A percentile compares a stretch with the other conserved stretches of the same genome.
phyloP scores from a whole-genome alignment of 1,140 invertebrate species.

The Neodiprion pinetum region DNA sequence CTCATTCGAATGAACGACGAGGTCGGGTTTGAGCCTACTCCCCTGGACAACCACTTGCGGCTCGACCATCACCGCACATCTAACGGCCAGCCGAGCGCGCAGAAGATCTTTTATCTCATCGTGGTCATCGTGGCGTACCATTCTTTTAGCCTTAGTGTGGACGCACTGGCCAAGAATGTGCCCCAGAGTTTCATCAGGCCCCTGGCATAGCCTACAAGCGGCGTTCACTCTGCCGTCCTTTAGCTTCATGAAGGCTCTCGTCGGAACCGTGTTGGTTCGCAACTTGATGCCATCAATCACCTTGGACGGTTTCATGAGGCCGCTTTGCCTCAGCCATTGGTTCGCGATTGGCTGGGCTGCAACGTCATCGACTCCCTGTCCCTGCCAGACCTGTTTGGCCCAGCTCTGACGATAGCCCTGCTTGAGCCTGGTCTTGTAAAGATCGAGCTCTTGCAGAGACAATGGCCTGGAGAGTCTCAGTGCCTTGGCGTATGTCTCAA shows the following conservation, averaged over 20 bases:
- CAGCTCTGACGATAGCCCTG: neutral
- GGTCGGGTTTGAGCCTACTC: neutral
- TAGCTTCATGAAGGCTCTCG: neutral
- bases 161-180: conserved; percentile 1
- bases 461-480: conserved; percentile 17
- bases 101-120: neutral
- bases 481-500: conserved; percentile 2
- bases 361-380: conserved; percentile 29
- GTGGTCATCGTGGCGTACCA: neutral
- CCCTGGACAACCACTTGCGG: neutral
- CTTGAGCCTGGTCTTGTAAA: neutral
- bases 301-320: conserved; percentile 29
- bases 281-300: neutral
- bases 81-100: neutral
- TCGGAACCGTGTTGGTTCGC: neutral
- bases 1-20: neutral
- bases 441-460: conserved; percentile 13
- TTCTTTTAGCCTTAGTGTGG: neutral
- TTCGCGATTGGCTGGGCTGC: conserved; percentile 26
- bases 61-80: neutral
- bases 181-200: neutral
- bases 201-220: neutral
- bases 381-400: conserved; percentile 27
- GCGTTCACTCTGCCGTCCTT: neutral
- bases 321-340: conserved; percentile 23